These are phyloP conservation scores for Jordanella pulchra DNA, from an alignment of 2,797 vertebrate species.

Conservation along the genomic window DNA sequence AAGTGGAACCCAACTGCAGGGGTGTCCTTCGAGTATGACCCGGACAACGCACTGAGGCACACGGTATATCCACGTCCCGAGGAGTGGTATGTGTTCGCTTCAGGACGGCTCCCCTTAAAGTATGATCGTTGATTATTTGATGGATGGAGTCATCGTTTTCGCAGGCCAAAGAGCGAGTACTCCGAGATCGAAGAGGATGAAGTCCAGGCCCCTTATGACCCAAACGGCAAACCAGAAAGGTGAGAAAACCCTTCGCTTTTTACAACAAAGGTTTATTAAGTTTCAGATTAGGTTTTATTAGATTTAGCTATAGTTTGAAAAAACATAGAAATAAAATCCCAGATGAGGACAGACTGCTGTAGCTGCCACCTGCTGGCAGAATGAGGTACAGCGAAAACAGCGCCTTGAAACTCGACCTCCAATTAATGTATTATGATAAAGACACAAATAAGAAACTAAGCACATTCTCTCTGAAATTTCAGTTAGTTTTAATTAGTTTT, in stretches of 20 bases:
- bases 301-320: too few species aligned
- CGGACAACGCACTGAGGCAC: slow-evolving; percentile 94
- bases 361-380: too few species aligned
- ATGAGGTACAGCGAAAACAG: too few species aligned
- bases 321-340: too few species aligned
- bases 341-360: too few species aligned
- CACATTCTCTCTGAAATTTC: too few species aligned
- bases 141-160: not conserved
- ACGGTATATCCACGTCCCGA: slow-evolving; percentile 95
- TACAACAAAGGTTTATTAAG: too few species aligned
- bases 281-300: too few species aligned
- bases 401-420: too few species aligned
- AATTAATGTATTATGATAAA: too few species aligned
- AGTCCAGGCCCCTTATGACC: slow-evolving; percentile 92
- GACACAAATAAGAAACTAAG: too few species aligned
- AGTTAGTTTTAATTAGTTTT: too few species aligned
- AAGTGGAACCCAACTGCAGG: slow-evolving; percentile 99
- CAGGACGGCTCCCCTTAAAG: not conserved
- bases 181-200: slow-evolving; percentile 97
- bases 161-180: slow-evolving; percentile 98
- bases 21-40: slow-evolving; percentile 96
- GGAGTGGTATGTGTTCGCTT: slow-evolving; percentile 84
- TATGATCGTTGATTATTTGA: fast-evolving
- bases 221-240: slow-evolving; percentile 96
- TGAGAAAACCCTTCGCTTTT: slow-evolving; percentile 49